Evolutionary conservation across 1,140 invertebrate genomes (phyloP), one percentile per base, ranked within the genome.

Genomic region (Bursaphelenchus mucronatus): DNA sequence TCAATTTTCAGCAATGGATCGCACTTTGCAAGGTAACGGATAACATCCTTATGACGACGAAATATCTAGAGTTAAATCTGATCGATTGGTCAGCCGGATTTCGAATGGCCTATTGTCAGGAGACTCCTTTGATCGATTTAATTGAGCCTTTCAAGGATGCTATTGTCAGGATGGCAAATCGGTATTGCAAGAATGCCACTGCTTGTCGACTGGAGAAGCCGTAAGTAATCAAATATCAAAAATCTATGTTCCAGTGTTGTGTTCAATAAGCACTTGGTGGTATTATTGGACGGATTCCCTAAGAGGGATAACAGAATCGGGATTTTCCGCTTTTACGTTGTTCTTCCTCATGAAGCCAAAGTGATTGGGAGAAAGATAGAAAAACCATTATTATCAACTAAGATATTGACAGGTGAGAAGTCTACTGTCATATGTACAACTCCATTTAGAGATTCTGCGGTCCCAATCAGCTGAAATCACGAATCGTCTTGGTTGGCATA

Each of bases 71-170:
- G 30, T 44, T 69, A 66, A 57, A 66, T 15, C 44, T 69, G 7
- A 51, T 72, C 40, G 68, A 72, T 17, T 69, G 68, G 68, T 40
- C 68, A 30, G 19, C 61, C 13, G 73, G 67, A 15, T 41, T 75
- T 53, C 13, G 19, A 8, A 41, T 74, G 49, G 55, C 73, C 49
- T 72, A 73, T 63, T 73, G 71, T 47, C 71, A 76, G 45, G 15
- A 64, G n/a, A 49, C 47, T 8, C 41, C 44, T 6, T n/a, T 76
- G 44, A 40, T 59, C 3, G 71, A 73, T 0, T 45, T 73, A 17
- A 40, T 76, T 52, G 67, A 75, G 44, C 71, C 71, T 8, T 73
- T 73, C 41, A 61, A 51, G 44, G 74, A 76, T 15, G 72, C 74
- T 10, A 58, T 73, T 13, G 62, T 57, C 10, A 58, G 67, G 53